Percentiles rank a stretch among this genome's conserved stretches.
These are phyloP conservation scores for Zoanthus sociatus DNA, from an alignment of 92 coral and sea anemone species.

Conservation along the genomic window DNA sequence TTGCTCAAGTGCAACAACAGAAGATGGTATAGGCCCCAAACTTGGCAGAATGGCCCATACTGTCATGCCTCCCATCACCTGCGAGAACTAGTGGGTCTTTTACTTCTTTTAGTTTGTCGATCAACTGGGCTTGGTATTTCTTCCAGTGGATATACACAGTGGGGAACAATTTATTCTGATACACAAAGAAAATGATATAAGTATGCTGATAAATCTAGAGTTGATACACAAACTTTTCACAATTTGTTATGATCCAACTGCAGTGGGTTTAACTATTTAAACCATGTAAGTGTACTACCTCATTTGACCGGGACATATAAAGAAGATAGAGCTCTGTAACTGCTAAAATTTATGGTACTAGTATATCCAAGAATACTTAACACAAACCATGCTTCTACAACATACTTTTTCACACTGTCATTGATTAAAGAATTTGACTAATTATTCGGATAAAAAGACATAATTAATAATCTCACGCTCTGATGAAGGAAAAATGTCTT, in stretches of 20 bases:
- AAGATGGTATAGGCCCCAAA: slow-evolving; percentile 61
- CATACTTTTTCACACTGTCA: slow-evolving; percentile 8
- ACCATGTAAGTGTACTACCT: slow-evolving; percentile 6
- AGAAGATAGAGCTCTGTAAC: slow-evolving; percentile 9
- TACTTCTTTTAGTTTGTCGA: slow-evolving; percentile 42
- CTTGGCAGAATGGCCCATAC: slow-evolving; percentile 65
- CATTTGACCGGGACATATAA: slow-evolving; percentile 12
- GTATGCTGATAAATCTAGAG: background rate
- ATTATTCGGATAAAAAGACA: slow-evolving; percentile 2
- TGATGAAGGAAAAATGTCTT: slow-evolving; percentile 17
- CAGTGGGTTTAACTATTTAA: background rate
- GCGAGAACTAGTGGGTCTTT: slow-evolving; percentile 37
- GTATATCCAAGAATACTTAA: slow-evolving; percentile 9
- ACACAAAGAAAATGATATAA: background rate
- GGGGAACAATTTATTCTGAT: slow-evolving; percentile 51
- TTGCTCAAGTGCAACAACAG: slow-evolving; percentile 51
- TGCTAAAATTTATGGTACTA: slow-evolving; percentile 1
- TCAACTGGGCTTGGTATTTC: slow-evolving; percentile 33
- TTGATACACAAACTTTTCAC: slow-evolving; percentile 9
- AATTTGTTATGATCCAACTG: background rate
- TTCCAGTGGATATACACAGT: slow-evolving; percentile 53
- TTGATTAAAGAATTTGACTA: slow-evolving; percentile 1
- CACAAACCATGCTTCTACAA: slow-evolving; percentile 4
- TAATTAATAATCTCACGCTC: slow-evolving; percentile 7
- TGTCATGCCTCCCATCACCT: slow-evolving; percentile 64